Conservation (phyloP, 2,797 vertebrate species). For the Hoplostethus atlanticus region DNA sequence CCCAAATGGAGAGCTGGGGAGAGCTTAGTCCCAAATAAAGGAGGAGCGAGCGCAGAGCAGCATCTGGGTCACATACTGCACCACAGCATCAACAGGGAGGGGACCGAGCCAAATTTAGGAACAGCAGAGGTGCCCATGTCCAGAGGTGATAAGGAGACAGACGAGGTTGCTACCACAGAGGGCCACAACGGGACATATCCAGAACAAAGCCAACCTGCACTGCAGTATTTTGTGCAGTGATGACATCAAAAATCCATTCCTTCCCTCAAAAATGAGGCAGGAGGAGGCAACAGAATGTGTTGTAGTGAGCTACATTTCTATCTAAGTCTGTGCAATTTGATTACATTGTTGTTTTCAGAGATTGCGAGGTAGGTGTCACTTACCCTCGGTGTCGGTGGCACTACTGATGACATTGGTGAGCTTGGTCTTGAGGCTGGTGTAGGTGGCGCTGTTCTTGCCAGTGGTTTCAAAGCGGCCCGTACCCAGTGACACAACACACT, state of each 20-base stretch:
- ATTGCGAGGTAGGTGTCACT: conserved; percentile 39
- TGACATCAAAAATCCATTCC: conserved; percentile 38
- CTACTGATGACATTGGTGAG: conserved; percentile 95
- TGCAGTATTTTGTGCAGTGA: conserved; percentile 26
- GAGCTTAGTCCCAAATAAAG: conserved; percentile 70
- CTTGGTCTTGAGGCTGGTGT: conserved; percentile 95
- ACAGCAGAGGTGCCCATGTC: conserved; percentile 67
- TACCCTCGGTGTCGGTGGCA: conserved; percentile 97
- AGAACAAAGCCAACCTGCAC: conserved; percentile 43
- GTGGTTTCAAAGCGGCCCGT: conserved; percentile 90
- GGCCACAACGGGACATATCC: conserved; percentile 38
- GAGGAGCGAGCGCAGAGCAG: conserved; percentile 57
- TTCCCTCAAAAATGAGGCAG: conserved; percentile 13
- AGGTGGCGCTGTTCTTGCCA: conserved; percentile 84
- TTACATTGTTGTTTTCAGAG: no score
- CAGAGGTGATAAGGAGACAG: conserved; percentile 72
- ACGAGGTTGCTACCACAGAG: conserved; percentile 28
- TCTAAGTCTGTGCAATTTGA: not conserved
- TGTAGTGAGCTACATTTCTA: not conserved
- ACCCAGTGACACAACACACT: conserved; percentile 94
- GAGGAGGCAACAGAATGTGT: not conserved
- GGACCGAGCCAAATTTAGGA: conserved; percentile 66
- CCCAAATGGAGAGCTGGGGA: conserved; percentile 46
- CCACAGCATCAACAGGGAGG: conserved; percentile 50
- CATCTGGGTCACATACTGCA: conserved; percentile 74